These are phyloP conservation scores for Fulica atra DNA, from an alignment of 2,113 vertebrate genomes.

Conservation along the genomic window DNA sequence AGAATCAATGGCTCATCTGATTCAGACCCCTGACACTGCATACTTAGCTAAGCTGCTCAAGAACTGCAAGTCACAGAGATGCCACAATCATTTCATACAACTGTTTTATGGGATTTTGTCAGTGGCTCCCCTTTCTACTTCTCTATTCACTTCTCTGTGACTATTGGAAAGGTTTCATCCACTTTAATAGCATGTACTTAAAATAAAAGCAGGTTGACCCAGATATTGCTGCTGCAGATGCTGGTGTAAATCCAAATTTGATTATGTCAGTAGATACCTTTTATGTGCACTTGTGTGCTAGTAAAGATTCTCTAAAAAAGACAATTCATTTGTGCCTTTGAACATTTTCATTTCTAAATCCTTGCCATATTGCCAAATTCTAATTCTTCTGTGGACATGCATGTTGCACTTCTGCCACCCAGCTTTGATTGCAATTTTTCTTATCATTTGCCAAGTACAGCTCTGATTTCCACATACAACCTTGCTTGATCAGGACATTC, in stretches of 20 bases:
- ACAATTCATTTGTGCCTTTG: background rate
- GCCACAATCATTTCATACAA: background rate
- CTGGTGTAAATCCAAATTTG: background rate
- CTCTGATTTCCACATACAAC: constrained; percentile 45
- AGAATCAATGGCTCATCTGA: background rate
- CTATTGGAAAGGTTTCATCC: background rate
- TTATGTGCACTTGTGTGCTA: background rate
- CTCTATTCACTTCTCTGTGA: background rate
- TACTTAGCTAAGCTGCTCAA: background rate
- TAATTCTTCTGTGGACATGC: background rate
- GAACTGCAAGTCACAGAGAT: background rate
- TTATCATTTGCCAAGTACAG: constrained; percentile 56
- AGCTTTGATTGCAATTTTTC: constrained; percentile 48
- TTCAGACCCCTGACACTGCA: background rate
- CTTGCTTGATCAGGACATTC: constrained; percentile 63
- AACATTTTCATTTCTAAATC: constrained; percentile 9
- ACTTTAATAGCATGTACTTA: background rate
- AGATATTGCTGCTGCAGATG: background rate
- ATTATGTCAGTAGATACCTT: background rate
- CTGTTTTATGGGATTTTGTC: background rate
- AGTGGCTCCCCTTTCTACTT: background rate
- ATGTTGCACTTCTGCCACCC: constrained; percentile 10
- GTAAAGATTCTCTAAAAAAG: background rate
- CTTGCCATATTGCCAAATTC: background rate
- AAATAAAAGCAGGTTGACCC: background rate